These are phyloP conservation scores for Ailuropoda melanoleuca DNA, from an alignment of 2,113 vertebrate genomes.

Conservation along the genomic window DNA sequence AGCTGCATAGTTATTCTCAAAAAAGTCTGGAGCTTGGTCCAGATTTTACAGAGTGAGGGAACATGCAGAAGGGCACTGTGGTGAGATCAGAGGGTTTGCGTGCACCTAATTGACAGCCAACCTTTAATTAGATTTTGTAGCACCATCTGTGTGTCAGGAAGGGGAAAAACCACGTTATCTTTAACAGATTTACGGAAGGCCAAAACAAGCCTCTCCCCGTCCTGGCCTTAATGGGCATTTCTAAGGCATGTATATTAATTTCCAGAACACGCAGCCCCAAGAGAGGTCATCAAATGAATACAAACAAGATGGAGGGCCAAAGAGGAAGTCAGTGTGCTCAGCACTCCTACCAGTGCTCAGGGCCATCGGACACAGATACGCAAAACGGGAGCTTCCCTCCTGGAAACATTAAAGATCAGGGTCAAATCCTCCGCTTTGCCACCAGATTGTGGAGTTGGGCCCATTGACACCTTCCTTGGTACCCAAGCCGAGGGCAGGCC, in stretches of 20 bases:
- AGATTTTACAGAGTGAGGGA: neutral
- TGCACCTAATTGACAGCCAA: neutral
- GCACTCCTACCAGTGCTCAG: neutral
- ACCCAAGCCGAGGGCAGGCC: neutral
- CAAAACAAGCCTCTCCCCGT: neutral
- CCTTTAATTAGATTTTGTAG: neutral
- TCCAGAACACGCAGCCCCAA: neutral
- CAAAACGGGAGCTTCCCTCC: neutral
- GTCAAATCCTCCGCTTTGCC: neutral
- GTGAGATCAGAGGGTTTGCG: neutral
- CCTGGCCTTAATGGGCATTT: neutral
- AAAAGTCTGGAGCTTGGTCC: neutral
- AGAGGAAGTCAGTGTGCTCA: neutral
- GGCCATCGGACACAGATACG: rapidly evolving
- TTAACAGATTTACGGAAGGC: neutral
- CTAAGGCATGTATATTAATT: neutral
- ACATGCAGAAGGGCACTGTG: neutral
- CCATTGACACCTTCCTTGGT: neutral
- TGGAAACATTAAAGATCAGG: neutral
- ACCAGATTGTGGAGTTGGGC: neutral
- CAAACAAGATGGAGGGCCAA: neutral
- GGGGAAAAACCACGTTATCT: neutral
- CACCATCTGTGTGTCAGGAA: neutral
- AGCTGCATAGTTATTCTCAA: neutral
- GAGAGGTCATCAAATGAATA: neutral